Evolutionary conservation across 2,113 vertebrate genomes (phyloP).

Genomic region (Odocoileus virginianus): DNA sequence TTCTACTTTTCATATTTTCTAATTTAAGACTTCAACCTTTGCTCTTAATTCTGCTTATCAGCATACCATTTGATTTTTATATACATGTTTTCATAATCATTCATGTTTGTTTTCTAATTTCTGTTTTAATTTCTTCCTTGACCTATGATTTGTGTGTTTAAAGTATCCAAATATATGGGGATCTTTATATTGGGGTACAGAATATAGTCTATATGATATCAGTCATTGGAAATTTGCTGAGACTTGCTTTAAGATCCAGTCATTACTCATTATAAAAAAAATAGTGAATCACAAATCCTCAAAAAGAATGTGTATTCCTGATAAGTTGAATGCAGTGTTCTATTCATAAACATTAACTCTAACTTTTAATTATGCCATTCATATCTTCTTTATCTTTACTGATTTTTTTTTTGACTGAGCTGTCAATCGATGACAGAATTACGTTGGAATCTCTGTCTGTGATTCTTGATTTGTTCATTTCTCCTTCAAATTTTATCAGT

Average conservation of each 20-base stretch:
- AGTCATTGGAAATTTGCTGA: slow-evolving; percentile 1
- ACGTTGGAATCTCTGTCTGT: not conserved
- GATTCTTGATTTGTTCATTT: not conserved
- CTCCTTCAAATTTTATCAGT: not conserved
- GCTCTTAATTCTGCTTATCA: not conserved
- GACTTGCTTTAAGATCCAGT: not conserved
- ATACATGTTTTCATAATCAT: not conserved
- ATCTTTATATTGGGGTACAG: not conserved
- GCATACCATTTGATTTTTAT: not conserved
- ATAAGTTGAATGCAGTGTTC: not conserved
- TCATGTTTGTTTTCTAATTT: slow-evolving; percentile 2
- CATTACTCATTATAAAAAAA: not conserved
- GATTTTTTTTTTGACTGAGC: not conserved
- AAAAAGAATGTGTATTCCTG: not conserved
- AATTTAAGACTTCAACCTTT: not conserved
- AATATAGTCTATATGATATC: not conserved
- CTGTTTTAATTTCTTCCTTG: slow-evolving; percentile 1
- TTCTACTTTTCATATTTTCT: slow-evolving; percentile 12
- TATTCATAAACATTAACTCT: not conserved
- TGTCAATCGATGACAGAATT: not conserved
- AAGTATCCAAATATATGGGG: not conserved
- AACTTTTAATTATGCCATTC: not conserved
- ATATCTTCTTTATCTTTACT: not conserved
- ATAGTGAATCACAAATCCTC: not conserved
- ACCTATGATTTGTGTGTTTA: not conserved